Conservation (phyloP, 2,888 invertebrate genomes). For the Oxytorus armatus region DNA sequence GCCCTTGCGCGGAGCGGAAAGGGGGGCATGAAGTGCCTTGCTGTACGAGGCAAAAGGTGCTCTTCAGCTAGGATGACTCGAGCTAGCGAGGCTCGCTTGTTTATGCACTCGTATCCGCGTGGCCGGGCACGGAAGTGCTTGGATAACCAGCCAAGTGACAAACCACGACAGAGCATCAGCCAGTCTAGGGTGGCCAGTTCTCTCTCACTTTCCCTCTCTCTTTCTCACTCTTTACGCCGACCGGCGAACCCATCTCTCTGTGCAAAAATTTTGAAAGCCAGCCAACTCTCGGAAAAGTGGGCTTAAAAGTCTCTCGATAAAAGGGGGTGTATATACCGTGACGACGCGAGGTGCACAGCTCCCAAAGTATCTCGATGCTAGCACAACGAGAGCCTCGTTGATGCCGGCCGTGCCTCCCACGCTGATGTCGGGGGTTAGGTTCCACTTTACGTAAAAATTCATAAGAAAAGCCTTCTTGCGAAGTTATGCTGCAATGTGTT, state of each 20-base stretch:
- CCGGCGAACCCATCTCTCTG: constrained; percentile 69
- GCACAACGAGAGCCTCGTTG: constrained; percentile 43
- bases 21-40: constrained; percentile 79
- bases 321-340: constrained; percentile 74
- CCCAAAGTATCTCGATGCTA: constrained; percentile 27
- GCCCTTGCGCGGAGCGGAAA: constrained; percentile 58
- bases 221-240: constrained; percentile 40
- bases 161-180: constrained; percentile 75
- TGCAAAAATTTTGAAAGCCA: constrained; percentile 83
- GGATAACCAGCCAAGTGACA: constrained; percentile 85
- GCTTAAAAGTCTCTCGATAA: constrained; percentile 84
- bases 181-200: constrained; percentile 72
- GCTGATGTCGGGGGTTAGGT: constrained; percentile 45
- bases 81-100: constrained; percentile 83
- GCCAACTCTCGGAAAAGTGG: constrained; percentile 83
- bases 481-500: constrained; percentile 1
- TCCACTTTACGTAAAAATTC: constrained; percentile 34
- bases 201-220: constrained; percentile 40
- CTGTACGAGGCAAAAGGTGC: constrained; percentile 81
- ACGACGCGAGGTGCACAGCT: constrained; percentile 41
- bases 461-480: constrained; percentile 29
- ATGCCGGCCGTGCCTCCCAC: constrained; percentile 15
- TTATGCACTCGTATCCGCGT: constrained; percentile 84
- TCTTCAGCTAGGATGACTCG: constrained; percentile 82
- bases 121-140: constrained; percentile 83